Base-by-base conservation (phyloP, 1,140 invertebrate species). In the Anthonomus grandis region DNA sequence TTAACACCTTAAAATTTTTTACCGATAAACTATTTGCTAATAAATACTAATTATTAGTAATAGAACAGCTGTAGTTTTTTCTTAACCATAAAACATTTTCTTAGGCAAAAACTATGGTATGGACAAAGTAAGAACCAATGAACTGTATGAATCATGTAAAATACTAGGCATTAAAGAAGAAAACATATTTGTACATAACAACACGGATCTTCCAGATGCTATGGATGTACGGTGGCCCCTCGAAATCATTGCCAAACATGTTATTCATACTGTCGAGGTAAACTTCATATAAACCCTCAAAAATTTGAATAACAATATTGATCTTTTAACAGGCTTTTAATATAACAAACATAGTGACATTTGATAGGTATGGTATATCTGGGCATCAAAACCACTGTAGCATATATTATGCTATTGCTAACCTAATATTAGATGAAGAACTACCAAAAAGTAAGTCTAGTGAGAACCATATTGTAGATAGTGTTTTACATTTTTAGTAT, bases 291-390 rank as follows among this genome's bases (percentile, higher is more conserved):
- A 17, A 48, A 31, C 15, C 13, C 25, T 27, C 1, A 48, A 15
- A 31, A 36, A 21, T 31, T 48, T 48, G 25, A 38, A 25, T 12
- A 22, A 13, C 12, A 8, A 38, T 50, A 21, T 21, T 38, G 37
- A n/a, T 0, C 23, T 50, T 39, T 6, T 23, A n/a, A n/a, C n/a
- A 55, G 54, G 76, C 78, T 37, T 79, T 90, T 51, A 82, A 85
- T 69, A 89, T 93, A 66, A 85, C 92, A 66, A 86, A 87, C 17
- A 79, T 96, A 47, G 83, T 97, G 36, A 96, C 94, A 25, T 97
- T 97, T 79, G 95, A 98, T 76, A 84, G 85, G 68, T 76, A 86
- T 69, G 95, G 95, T 42, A 84, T 97, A 3, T 95, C 91, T 65
- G 83, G 85, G 6, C 95, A 98, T 77, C 76, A 79, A 21, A 97